Evolutionary conservation across 2,113 vertebrate genomes (phyloP), one percentile per base, ranked within the genome.

Genomic region (Pygoscelis adeliae): DNA sequence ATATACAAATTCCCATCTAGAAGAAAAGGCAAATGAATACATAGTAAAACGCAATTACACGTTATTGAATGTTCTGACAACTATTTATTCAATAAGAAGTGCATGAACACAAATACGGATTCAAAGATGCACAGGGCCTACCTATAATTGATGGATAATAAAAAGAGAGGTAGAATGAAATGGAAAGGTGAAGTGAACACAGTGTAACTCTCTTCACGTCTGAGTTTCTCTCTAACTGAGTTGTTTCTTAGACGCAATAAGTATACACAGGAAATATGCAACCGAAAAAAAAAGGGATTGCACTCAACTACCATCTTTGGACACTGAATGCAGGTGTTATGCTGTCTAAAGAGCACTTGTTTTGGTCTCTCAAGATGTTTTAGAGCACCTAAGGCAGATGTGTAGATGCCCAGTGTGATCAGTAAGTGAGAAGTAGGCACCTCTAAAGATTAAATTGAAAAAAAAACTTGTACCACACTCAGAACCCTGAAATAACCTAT

Each of bases 21-120:
- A 91, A 96, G 61, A 94, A 96, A 91, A 95, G n/a, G 53, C 62
- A 96, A 96, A 93, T 88, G 38, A 94, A 91, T 91, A 66, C 62
- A 59, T 5, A 79, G 42, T 90, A 93, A 96, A 96, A 88, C 62
- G 38, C 58, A 96, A 80, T 91, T 97, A 79, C 81, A 91, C 3
- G 2, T 71, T 76, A 62, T 62, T 66, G 61, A 82, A 53, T 83
- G 70, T 91, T 93, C 62, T 77, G 83, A 87, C 52, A 81, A 69
- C 70, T 80, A 50, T 46, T 62, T 77, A 69, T 72, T 89, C 73
- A 79, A 61, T 70, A 83, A 67, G 49, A 93, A 72, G 29, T 26
- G 12, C 26, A 55, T 15, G 8, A 82, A 62, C 29, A 66, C 27
- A 66, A 72, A 84, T 55, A 65, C 4, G 32, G 7, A 34, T 70